Evolutionary conservation across 2,888 invertebrate genomes (phyloP).

Genomic region (Catocala sponsa): DNA sequence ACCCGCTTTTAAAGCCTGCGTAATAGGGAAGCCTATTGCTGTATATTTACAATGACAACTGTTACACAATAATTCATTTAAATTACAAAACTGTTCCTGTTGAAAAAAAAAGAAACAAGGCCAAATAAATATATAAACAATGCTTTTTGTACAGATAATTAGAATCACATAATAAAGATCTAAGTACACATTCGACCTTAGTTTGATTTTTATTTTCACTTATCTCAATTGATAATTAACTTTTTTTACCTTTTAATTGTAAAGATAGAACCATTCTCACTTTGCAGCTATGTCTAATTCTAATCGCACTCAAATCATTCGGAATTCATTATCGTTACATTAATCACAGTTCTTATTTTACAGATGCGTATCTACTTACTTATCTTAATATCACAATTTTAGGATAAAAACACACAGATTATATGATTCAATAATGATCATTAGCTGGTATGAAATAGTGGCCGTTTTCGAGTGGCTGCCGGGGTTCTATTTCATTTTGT

Average conservation of each 20-base stretch:
- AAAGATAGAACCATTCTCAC: too few species aligned
- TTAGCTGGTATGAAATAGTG: constrained; percentile 70
- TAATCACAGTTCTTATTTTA: constrained; percentile 39
- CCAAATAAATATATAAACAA: neutral
- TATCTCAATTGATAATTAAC: neutral
- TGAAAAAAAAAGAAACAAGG: neutral
- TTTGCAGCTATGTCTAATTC: too few species aligned
- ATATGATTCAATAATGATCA: constrained; percentile 31
- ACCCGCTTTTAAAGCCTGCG: too few species aligned
- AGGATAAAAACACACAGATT: constrained; percentile 17
- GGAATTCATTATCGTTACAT: constrained; percentile 21
- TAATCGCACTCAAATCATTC: constrained; percentile 6
- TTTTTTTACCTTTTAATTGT: too few species aligned
- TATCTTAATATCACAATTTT: constrained; percentile 49
- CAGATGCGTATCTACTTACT: constrained; percentile 18
- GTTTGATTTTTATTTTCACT: neutral
- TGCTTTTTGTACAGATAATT: neutral
- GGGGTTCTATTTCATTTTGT: constrained; percentile 58
- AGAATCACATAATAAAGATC: neutral
- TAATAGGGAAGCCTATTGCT: too few species aligned
- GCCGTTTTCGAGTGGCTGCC: constrained; percentile 52
- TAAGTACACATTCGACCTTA: neutral
- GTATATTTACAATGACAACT: too few species aligned
- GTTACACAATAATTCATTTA: too few species aligned
- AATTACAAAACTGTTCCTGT: too few species aligned